Percentiles rank a stretch among this genome's conserved stretches.
phyloP scores from a whole-genome alignment of 1,140 invertebrate genomes.

The Nasonia vitripennis region DNA sequence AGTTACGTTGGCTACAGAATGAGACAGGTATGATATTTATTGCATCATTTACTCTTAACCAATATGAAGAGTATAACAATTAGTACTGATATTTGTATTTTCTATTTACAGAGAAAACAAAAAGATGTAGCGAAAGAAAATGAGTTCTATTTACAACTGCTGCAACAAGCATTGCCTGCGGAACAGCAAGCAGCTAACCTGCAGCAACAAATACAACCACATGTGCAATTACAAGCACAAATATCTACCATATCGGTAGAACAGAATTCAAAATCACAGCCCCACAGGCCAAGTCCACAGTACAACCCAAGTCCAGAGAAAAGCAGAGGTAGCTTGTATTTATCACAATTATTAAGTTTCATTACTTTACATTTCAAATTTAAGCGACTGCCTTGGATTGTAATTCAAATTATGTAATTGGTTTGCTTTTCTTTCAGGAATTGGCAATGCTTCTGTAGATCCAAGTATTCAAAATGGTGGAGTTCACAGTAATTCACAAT shows the following conservation, averaged over 20 bases:
- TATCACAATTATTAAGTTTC: conserved; percentile 58
- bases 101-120: conserved; percentile 85
- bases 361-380: not conserved
- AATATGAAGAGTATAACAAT: not conserved
- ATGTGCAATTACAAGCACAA: conserved; percentile 67
- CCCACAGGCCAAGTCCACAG: conserved; percentile 71
- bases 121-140: conserved; percentile 96
- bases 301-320: conserved; percentile 76
- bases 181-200: conserved; percentile 79
- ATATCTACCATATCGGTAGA: conserved; percentile 63
- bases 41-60: not conserved
- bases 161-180: conserved; percentile 92
- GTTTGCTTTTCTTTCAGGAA: conserved; percentile 37
- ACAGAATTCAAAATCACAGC: conserved; percentile 71
- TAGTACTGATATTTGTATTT: conserved; percentile 31
- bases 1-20: conserved; percentile 95
- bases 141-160: conserved; percentile 94
- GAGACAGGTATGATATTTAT: conserved; percentile 79
- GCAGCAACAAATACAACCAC: conserved; percentile 71
- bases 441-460: conserved; percentile 58
- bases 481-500: conserved; percentile 67
- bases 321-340: conserved; percentile 76
- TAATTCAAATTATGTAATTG: conserved; percentile 17
- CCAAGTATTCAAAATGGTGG: conserved; percentile 72
- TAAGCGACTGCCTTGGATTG: not conserved